phyloP scores from a whole-genome alignment of 2,797 vertebrate genomes.

The Brotula barbata region DNA sequence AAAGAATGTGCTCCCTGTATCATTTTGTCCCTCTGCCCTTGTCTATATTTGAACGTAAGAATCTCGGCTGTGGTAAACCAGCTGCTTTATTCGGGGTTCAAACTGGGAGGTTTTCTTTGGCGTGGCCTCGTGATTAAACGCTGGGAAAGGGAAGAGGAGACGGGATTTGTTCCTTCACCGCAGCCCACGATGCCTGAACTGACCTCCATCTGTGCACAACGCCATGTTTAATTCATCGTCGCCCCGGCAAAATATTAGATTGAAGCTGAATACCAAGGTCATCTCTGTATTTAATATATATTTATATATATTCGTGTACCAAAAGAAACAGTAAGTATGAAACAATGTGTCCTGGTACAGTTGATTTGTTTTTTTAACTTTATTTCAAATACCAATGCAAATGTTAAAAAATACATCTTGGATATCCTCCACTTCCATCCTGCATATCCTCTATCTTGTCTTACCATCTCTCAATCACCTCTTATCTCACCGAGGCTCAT shows the following conservation, averaged over 20 bases:
- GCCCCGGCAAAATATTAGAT: background rate
- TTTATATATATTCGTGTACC: too few species aligned
- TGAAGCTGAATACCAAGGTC: background rate
- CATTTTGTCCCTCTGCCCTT: conserved; percentile 52
- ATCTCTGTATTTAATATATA: too few species aligned
- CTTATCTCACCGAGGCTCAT: conserved; percentile 21
- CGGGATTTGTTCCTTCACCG: conserved; percentile 37
- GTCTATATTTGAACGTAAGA: conserved; percentile 76
- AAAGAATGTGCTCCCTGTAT: conserved; percentile 65
- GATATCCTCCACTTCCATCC: conserved; percentile 17
- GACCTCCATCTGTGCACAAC: conserved; percentile 15
- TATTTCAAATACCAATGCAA: conserved; percentile 42
- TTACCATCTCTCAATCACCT: conserved; percentile 30
- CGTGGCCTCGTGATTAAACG: conserved; percentile 53
- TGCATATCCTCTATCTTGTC: conserved; percentile 27
- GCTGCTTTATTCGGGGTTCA: conserved; percentile 60
- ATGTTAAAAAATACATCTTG: conserved; percentile 35
- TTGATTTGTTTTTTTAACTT: too few species aligned
- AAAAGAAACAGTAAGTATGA: conserved; percentile 1
- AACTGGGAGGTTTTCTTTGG: conserved; percentile 63
- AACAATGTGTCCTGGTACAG: background rate
- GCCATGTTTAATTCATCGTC: background rate
- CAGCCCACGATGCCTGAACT: conserved; percentile 29
- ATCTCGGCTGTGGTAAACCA: conserved; percentile 67
- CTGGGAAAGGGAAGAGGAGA: conserved; percentile 46